Evolutionary conservation across 1,140 invertebrate genomes (phyloP), one percentile per base, ranked within the genome.

Genomic region (Sipha flava): DNA sequence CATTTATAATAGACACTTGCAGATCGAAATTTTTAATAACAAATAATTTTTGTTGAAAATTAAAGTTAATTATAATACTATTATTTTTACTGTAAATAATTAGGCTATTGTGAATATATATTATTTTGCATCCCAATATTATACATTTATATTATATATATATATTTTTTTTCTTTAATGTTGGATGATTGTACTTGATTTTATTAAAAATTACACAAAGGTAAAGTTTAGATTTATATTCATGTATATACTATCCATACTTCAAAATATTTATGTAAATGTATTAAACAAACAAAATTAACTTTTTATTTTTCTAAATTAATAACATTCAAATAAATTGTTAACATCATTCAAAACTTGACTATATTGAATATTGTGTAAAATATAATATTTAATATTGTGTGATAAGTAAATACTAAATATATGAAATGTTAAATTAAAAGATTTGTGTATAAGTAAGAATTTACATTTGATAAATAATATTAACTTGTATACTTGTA

Each of bases 31-130:
- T 68, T 23, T 73, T 4, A 52, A n/a, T 37, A 77, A 77, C 72
- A 77, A 77, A 77, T 77, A 10, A 16, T 37, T 77, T 70, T 59
- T 77, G 72, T 77, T 77, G 49, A 57, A 73, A 73, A 40, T 49
- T n/a, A 37, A 57, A 34, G 14, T 75, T 34, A 52, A 29, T 49
- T 31, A 73, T 54, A 52, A 54, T 21, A 31, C 66, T 45, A 54
- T 73, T 54, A 54, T 37, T 77, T 37, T 57, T 57, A 40, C 52
- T 77, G 72, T 77, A 77, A 54, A 77, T 77, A 73, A n/a, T 52
- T 73, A 73, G 18, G 34, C n/a, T n/a, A 73, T 3, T 77, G 72
- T 57, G 72, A 77, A 57, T 77, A 77, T 77, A 10, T n/a, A n/a
- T n/a, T n/a, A 49, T 7, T 75, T 77, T 73, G 43, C 47, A 57